phyloP scores from a whole-genome alignment of 2,797 vertebrate species.

The Catamblyrhynchus diadema region DNA sequence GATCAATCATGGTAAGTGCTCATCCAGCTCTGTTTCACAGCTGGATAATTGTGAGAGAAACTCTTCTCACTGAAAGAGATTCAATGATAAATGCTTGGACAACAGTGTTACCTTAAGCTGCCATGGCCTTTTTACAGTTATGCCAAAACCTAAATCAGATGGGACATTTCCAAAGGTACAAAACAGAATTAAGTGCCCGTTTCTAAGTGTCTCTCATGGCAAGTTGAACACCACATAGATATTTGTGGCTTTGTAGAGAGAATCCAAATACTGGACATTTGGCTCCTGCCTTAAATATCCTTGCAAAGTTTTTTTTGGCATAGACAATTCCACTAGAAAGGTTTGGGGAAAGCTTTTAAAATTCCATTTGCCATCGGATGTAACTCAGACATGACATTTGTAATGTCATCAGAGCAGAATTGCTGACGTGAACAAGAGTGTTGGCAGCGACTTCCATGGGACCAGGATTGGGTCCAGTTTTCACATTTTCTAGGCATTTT shows the following conservation, averaged over 20 bases:
- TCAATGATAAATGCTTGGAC: neutral
- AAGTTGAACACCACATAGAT: neutral
- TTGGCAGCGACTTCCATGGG: neutral
- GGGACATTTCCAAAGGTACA: neutral
- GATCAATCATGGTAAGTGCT: neutral
- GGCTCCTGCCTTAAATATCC: neutral
- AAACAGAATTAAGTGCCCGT: neutral
- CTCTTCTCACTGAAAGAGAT: neutral
- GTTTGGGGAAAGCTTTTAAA: constrained; percentile 11
- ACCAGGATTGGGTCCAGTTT: constrained; percentile 28
- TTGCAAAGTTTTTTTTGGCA: constrained; percentile 13
- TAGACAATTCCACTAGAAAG: constrained; percentile 18
- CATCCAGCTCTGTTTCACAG: neutral
- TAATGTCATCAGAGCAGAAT: constrained; percentile 31
- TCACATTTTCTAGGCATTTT: constrained; percentile 24
- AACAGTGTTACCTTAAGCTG: neutral
- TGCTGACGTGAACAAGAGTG: constrained; percentile 6
- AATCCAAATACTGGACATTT: neutral
- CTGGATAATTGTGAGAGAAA: neutral
- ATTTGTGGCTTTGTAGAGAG: constrained; percentile 6
- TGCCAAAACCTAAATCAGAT: neutral
- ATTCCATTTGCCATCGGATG: constrained; percentile 8
- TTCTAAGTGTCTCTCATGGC: neutral
- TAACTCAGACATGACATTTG: constrained; percentile 25
- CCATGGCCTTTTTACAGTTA: neutral